Evolutionary conservation across 2,888 invertebrate genomes (phyloP).

Genomic region (Megaustenia siamemsis): DNA sequence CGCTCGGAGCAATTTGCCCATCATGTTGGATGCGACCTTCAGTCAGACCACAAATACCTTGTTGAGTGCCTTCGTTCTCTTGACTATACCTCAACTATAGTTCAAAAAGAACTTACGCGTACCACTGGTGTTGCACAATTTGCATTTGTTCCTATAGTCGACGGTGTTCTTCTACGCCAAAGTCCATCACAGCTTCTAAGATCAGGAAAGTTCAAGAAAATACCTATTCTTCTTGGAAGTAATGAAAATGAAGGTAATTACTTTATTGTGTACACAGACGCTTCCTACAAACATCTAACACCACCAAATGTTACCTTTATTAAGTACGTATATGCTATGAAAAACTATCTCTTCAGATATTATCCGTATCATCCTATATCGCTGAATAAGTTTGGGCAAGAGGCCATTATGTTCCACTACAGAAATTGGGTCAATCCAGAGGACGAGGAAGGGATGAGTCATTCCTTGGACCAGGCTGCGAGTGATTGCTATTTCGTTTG

Average conservation of each 20-base stretch:
- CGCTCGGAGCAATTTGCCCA: conserved; percentile 91
- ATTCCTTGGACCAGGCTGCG: conserved; percentile 81
- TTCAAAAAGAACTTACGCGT: conserved; percentile 61
- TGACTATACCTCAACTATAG: conserved; percentile 68
- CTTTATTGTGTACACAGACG: conserved; percentile 90
- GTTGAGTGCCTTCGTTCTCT: conserved; percentile 87
- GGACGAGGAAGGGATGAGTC: conserved; percentile 83
- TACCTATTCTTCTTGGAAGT: conserved; percentile 93
- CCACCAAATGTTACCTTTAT: neutral
- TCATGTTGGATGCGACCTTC: conserved; percentile 89
- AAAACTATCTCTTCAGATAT: conserved; percentile 90
- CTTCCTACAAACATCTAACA: neutral
- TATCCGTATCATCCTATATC: conserved; percentile 76
- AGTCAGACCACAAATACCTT: conserved; percentile 83
- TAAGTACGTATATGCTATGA: conserved; percentile 81
- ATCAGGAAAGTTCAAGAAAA: conserved; percentile 93
- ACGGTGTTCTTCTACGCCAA: conserved; percentile 94
- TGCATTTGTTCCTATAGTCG: conserved; percentile 95
- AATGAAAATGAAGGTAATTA: conserved; percentile 96
- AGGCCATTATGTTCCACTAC: conserved; percentile 95
- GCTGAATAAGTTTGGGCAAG: conserved; percentile 86
- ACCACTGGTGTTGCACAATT: conserved; percentile 85
- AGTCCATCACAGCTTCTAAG: conserved; percentile 85
- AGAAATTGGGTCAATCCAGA: conserved; percentile 94
- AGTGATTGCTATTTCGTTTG: conserved; percentile 97